phyloP scores from a whole-genome alignment of 1,140 invertebrate species.

The Drosophila lini region DNA sequence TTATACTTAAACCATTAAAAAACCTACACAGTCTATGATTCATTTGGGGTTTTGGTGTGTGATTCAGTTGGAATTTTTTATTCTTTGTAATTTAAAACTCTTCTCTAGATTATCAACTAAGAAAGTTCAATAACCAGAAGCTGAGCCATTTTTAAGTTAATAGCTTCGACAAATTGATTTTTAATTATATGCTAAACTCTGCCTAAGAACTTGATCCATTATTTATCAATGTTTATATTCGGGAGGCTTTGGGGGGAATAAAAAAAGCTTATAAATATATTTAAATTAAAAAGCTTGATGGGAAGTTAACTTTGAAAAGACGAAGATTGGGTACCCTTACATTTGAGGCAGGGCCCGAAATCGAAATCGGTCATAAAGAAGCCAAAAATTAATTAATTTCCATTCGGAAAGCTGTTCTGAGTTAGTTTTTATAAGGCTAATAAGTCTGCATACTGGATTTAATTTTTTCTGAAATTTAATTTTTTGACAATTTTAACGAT shows the following conservation, averaged over 20 bases:
- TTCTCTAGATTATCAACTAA: neutral
- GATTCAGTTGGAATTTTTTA: neutral
- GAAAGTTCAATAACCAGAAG: conserved; percentile 26
- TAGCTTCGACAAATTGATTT: conserved; percentile 9
- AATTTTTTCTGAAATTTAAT: too few species aligned
- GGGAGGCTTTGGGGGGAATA: too few species aligned
- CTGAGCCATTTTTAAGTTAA: conserved; percentile 10
- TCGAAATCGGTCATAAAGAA: too few species aligned
- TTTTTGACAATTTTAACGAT: too few species aligned
- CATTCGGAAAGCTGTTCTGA: too few species aligned
- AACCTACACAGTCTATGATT: conserved; percentile 8
- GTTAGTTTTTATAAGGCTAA: too few species aligned
- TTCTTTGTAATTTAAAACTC: neutral
- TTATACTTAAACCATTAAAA: conserved; percentile 10
- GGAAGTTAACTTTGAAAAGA: too few species aligned
- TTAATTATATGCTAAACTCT: conserved; percentile 3
- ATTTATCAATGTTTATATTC: conserved; percentile 15
- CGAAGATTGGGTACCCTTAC: too few species aligned
- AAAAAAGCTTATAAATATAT: neutral
- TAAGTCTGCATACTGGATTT: too few species aligned
- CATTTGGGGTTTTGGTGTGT: conserved; percentile 3
- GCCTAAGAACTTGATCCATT: conserved; percentile 10
- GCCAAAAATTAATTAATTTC: too few species aligned
- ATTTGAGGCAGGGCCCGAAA: too few species aligned
- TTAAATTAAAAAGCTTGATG: neutral